Base-by-base conservation (phyloP, 2,113 vertebrate species). In the Centropus unirufus region DNA sequence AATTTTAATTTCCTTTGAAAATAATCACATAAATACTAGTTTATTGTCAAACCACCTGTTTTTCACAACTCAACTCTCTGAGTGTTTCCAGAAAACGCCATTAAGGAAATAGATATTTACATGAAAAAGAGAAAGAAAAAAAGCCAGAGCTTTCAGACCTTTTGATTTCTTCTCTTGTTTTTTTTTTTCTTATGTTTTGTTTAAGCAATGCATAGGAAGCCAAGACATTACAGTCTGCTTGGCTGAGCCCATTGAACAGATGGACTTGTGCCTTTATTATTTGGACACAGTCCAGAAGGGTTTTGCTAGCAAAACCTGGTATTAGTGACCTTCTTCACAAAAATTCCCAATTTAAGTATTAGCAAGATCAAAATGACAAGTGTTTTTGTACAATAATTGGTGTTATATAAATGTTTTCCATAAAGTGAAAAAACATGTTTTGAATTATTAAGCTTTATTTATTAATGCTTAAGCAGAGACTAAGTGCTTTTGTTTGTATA, bases 151-250 rank as follows among this genome's bases (percentile, higher is more conserved):
- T 74, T 87, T 91, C 42, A 80, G 21, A 54, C 22, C n/a, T 78
- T 84, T 74, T 54, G 0, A 32, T 85, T 80, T 79, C 4, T 51
- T 68, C 36, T 52, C 4, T 61, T 89, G 27, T 27, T 29, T 12
- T 51, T 40, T 16, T 2, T 42, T 55, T 17, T 23, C 47, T 63
- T 40, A 36, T 36, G 36, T 46, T 66, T 72, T 89, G 18, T 94
- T 90, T 90, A 83, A 85, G 32, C 20, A 59, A 44, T 67, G n/a
- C 20, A 26, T 42, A 75, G 81, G 76, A 89, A 76, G 84, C 84
- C 84, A 94, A 92, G 79, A 61, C 46, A 66, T 92, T 78, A 76
- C 75, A 74, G 62, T 39, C 40, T 79, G 57, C 54, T 93, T 97
- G 93, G 86, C 88, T 77, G 44, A 74, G 84, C 57, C 20, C 32